A percentile compares a stretch with the other conserved stretches of the same genome.
phyloP scores from a whole-genome alignment of 2,888 invertebrate genomes.

The Lasioglossum malachurum region DNA sequence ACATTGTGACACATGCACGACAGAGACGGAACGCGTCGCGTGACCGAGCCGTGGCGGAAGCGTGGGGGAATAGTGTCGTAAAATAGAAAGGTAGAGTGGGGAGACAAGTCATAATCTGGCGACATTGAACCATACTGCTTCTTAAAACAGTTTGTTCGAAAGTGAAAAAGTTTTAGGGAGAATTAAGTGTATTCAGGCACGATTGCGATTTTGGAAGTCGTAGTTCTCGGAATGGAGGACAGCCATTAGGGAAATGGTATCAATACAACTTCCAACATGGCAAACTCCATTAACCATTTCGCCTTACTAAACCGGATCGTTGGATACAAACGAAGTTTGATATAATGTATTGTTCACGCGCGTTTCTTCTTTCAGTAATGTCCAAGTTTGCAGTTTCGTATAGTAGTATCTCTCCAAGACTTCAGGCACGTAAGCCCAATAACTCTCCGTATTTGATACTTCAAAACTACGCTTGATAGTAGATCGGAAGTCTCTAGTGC shows the following conservation, averaged over 20 bases:
- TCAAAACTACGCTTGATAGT: constrained; percentile 44
- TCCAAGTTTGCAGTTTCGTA: constrained; percentile 44
- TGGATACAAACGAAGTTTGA: constrained; percentile 33
- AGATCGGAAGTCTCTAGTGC: constrained; percentile 14
- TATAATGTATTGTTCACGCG: constrained; percentile 51
- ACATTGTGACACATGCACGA: too few species aligned
- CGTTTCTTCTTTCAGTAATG: constrained; percentile 38
- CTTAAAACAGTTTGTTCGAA: too few species aligned
- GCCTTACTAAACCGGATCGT: constrained; percentile 26
- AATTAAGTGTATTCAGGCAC: background rate
- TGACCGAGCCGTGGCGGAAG: too few species aligned
- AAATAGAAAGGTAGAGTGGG: too few species aligned
- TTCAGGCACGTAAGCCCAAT: constrained; percentile 50
- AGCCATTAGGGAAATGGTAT: constrained; percentile 41
- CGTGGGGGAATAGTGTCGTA: too few species aligned
- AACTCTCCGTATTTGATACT: constrained; percentile 48
- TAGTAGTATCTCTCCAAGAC: constrained; percentile 38
- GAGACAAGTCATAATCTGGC: too few species aligned
- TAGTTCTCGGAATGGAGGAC: background rate
- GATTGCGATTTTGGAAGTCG: background rate
- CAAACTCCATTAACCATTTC: constrained; percentile 22
- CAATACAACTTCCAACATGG: constrained; percentile 26
- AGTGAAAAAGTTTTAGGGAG: background rate
- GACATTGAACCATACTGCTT: too few species aligned
- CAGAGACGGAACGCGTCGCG: too few species aligned